Conservation (phyloP, 2,113 vertebrate genomes). For the Ochotona princeps region DNA sequence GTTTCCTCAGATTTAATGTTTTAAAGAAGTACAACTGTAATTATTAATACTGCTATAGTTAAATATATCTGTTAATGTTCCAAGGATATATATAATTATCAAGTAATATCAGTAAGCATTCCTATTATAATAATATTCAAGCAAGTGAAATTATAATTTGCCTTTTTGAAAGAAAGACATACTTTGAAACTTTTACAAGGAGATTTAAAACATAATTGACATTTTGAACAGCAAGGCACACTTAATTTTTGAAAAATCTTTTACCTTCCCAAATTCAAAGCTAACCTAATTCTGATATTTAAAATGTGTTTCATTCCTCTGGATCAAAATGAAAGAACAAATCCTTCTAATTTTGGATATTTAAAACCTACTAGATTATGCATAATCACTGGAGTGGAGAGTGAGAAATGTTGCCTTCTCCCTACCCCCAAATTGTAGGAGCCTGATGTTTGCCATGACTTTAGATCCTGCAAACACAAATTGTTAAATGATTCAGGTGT, state of each 20-base stretch:
- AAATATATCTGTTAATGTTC: slow-evolving; percentile 66
- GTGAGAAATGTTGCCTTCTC: background rate
- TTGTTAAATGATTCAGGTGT: slow-evolving; percentile 11
- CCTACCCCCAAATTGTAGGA: slow-evolving; percentile 30
- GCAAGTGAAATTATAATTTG: slow-evolving; percentile 55
- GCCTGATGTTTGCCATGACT: background rate
- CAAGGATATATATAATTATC: slow-evolving; percentile 75
- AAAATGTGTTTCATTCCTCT: slow-evolving; percentile 33
- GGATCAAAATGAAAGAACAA: slow-evolving; percentile 60
- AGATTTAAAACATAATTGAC: slow-evolving; percentile 71
- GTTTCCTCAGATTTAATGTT: slow-evolving; percentile 78
- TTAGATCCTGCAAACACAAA: slow-evolving; percentile 34
- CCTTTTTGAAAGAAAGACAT: slow-evolving; percentile 55
- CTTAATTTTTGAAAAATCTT: slow-evolving; percentile 78
- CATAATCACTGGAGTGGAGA: background rate
- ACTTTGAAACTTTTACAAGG: slow-evolving; percentile 64
- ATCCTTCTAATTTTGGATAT: slow-evolving; percentile 47
- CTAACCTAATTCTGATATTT: slow-evolving; percentile 46
- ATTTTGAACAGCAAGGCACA: slow-evolving; percentile 82
- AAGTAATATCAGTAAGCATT: slow-evolving; percentile 74
- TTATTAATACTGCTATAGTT: slow-evolving; percentile 79
- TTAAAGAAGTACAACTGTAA: slow-evolving; percentile 70
- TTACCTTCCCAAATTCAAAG: slow-evolving; percentile 72
- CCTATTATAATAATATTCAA: slow-evolving; percentile 74
- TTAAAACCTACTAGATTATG: slow-evolving; percentile 29